Conservation (phyloP, 2,888 invertebrate genomes). For the Clepsis dumicolana region DNA sequence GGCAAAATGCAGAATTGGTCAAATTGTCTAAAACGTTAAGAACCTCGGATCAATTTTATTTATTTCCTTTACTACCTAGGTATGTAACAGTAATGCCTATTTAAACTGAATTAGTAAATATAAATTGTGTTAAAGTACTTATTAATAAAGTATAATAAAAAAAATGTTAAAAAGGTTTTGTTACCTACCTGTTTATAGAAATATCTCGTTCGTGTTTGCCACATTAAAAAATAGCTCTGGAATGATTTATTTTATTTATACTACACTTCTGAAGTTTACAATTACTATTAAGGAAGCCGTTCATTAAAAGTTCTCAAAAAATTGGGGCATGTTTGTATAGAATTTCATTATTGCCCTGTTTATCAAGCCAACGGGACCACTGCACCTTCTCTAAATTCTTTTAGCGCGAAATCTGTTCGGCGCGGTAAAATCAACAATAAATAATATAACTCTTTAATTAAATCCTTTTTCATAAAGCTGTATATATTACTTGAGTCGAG, state of each 20-base stretch:
- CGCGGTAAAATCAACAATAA: no score
- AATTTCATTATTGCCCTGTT: no score
- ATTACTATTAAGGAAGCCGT: no score
- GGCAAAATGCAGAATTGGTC: no score
- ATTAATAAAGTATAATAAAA: conserved; percentile 28
- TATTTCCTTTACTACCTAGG: conserved; percentile 10
- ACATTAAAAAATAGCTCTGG: conserved; percentile 53
- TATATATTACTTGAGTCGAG: no score
- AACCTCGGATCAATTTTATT: not conserved
- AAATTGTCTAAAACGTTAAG: not conserved
- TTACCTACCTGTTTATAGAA: conserved; percentile 43
- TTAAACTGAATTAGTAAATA: conserved; percentile 1
- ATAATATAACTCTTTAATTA: no score
- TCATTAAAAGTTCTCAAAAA: no score
- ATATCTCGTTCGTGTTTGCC: conserved; percentile 56
- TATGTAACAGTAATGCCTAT: conserved; percentile 25
- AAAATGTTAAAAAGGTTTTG: conserved; percentile 36
- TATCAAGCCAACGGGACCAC: no score
- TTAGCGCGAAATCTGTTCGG: no score
- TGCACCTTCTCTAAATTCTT: no score
- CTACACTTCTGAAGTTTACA: not conserved
- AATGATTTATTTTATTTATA: conserved; percentile 21
- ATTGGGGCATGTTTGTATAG: no score
- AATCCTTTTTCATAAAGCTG: no score
- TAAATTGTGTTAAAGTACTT: conserved; percentile 34